phyloP scores from a whole-genome alignment of 2,113 vertebrate species.

The Dolichallabes microphthalmus region DNA sequence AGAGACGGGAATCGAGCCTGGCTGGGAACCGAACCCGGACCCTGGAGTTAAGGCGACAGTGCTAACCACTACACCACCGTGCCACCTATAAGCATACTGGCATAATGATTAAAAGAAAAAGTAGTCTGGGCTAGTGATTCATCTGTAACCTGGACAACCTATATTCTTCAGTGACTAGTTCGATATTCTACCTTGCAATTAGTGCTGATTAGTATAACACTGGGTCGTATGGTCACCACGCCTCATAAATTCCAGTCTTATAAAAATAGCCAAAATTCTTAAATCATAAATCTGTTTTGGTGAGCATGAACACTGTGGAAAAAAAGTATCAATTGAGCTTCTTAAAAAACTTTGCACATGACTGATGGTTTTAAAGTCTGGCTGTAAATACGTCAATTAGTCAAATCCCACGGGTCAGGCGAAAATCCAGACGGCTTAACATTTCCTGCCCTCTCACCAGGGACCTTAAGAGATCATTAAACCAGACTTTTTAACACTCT shows the following conservation, averaged over 20 bases:
- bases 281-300: slow-evolving; percentile 7
- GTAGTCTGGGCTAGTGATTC: background rate
- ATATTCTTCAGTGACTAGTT: background rate
- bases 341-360: slow-evolving; percentile 20
- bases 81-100: background rate
- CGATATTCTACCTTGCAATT: background rate
- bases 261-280: slow-evolving; percentile 7
- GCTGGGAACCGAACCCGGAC: no score
- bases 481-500: slow-evolving; percentile 8
- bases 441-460: slow-evolving; percentile 8
- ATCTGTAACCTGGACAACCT: no score
- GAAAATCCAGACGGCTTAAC: slow-evolving; percentile 25
- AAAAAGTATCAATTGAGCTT: slow-evolving; percentile 7
- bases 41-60: no score
- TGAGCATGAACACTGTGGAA: background rate
- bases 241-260: background rate
- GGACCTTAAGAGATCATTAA: slow-evolving; percentile 24
- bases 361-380: slow-evolving; percentile 26
- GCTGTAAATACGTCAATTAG: slow-evolving; percentile 36
- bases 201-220: background rate
- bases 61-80: no score
- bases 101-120: background rate
- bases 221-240: slow-evolving; percentile 15
- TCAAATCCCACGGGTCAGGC: background rate
- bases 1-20: no score